Conservation (phyloP, 2,113 vertebrate genomes). For the Deroptyus accipitrinus region DNA sequence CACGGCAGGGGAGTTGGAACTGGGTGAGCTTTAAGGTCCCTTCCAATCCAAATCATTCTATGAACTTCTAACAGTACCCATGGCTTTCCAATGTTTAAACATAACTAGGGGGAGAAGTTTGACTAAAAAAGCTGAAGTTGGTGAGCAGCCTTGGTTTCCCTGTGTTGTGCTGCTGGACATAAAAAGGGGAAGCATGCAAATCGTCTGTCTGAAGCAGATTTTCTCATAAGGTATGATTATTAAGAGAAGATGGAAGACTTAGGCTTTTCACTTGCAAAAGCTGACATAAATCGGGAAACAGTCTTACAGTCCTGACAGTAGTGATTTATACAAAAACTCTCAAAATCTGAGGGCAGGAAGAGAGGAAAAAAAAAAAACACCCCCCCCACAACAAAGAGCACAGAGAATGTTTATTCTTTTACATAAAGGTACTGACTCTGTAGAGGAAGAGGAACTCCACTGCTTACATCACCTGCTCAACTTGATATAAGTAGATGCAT, state of each 20-base stretch:
- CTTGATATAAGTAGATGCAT: neutral
- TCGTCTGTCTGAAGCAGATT: neutral
- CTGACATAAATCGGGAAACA: neutral
- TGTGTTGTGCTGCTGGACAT: neutral
- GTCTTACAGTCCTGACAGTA: neutral
- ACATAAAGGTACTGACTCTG: neutral
- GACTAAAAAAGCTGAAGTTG: neutral
- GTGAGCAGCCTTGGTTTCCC: neutral
- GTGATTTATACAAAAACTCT: neutral
- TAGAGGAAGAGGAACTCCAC: neutral
- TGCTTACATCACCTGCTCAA: neutral
- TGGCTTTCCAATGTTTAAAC: neutral
- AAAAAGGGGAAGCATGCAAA: neutral
- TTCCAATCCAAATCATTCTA: neutral
- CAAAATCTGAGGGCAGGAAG: neutral
- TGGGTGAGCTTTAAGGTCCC: neutral
- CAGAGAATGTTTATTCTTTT: neutral
- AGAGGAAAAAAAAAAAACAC: rapidly evolving
- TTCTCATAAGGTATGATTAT: neutral
- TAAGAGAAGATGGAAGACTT: neutral
- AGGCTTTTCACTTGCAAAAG: neutral
- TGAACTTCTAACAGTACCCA: neutral
- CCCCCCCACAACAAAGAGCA: neutral
- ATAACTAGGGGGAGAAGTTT: neutral
- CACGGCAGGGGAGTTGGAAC: neutral